Conservation (phyloP, 2,797 vertebrate genomes). For the Chrosomus eos region DNA sequence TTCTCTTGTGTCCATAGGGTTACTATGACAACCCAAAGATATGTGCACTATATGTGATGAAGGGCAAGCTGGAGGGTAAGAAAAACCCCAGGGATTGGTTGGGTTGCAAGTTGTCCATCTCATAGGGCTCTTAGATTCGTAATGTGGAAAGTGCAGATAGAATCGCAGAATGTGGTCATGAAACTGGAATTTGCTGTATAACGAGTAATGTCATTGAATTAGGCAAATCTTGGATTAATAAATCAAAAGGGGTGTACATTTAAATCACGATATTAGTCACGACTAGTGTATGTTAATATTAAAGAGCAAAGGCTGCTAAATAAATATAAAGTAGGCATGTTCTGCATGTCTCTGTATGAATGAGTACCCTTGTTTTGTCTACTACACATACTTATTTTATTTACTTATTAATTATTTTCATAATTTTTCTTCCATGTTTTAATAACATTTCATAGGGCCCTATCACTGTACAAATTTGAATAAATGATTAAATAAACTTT, state of each 20-base stretch:
- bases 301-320: neutral
- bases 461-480: neutral
- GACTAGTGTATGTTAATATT: neutral
- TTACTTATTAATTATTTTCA: neutral
- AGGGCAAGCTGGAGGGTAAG: constrained; percentile 94
- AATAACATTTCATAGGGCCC: neutral
- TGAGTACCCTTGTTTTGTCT: neutral
- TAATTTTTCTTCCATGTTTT: neutral
- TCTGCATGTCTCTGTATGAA: no score
- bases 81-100: neutral
- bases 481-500: neutral
- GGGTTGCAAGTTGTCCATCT: neutral
- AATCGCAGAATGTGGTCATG: neutral
- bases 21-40: constrained; percentile 99
- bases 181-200: neutral
- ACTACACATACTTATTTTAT: neutral
- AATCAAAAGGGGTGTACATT: neutral
- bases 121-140: neutral
- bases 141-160: neutral
- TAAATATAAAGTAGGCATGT: neutral
- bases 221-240: neutral
- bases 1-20: constrained; percentile 81
- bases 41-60: constrained; percentile 96
- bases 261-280: neutral
- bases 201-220: neutral